Conservation (phyloP, 2,888 invertebrate species). For the Allygus modestus region DNA sequence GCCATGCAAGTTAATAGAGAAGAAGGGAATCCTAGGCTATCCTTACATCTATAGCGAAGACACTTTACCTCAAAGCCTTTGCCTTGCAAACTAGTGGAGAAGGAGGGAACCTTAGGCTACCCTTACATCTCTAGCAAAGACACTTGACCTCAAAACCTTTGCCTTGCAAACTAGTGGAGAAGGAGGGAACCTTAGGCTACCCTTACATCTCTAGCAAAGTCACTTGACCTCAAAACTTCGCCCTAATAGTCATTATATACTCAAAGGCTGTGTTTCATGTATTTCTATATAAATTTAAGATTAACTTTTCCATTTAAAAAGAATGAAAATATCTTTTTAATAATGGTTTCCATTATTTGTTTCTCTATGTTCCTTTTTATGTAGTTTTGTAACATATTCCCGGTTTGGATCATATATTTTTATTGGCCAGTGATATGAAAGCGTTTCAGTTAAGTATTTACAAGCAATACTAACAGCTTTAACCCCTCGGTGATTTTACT, state of each 20-base stretch:
- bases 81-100: constrained; percentile 68
- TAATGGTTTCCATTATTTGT: neutral
- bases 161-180: constrained; percentile 68
- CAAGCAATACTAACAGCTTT: neutral
- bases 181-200: constrained; percentile 48
- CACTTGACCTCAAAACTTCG: neutral
- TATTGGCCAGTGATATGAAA: neutral
- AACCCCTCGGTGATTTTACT: neutral
- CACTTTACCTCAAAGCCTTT: neutral
- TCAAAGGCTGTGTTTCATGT: constrained; percentile 53
- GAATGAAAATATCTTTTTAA: neutral
- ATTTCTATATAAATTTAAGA: constrained; percentile 28
- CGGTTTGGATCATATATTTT: neutral
- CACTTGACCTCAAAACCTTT: neutral
- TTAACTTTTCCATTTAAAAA: constrained; percentile 25
- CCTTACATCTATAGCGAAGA: constrained; percentile 28
- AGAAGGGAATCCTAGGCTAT: constrained; percentile 50
- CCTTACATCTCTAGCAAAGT: constrained; percentile 24
- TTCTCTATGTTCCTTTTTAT: too few species aligned
- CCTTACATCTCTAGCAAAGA: constrained; percentile 26
- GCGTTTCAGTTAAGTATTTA: neutral
- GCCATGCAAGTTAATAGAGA: constrained; percentile 68
- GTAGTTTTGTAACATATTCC: neutral
- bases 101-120: constrained; percentile 48
- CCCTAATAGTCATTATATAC: neutral